Evolutionary conservation across 2,797 vertebrate species (phyloP).

Genomic region (Crenuchus spilurus): DNA sequence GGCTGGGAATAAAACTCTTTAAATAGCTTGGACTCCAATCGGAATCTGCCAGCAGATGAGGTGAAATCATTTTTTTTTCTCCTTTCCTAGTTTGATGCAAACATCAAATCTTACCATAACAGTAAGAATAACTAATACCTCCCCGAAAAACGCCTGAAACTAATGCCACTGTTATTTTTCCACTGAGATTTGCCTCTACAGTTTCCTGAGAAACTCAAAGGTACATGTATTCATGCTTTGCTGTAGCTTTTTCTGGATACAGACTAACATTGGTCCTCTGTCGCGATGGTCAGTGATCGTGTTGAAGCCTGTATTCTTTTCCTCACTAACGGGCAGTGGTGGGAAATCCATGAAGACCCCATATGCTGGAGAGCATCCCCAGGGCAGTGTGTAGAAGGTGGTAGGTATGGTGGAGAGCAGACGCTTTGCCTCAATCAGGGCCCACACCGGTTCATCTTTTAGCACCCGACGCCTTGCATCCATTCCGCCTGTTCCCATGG

Average conservation of each 20-base stretch:
- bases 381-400: background rate
- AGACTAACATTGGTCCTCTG: no score
- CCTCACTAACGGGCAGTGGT: background rate
- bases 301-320: background rate
- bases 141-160: background rate
- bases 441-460: background rate
- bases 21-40: constrained; percentile 46
- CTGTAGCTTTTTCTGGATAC: no score
- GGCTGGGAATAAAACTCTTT: constrained; percentile 49
- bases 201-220: no score
- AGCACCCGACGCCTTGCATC: background rate
- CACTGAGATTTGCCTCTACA: no score
- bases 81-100: background rate
- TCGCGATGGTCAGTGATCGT: background rate
- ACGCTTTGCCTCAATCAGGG: background rate
- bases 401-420: background rate
- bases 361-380: background rate
- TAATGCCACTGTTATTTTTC: background rate
- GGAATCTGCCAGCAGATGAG: constrained; percentile 35
- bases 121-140: constrained; percentile 3
- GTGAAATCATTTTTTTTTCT: background rate
- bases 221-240: no score
- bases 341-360: background rate
- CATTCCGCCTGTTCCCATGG: constrained; percentile 61
- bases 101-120: constrained; percentile 23